These are phyloP conservation scores for Sylvia atricapilla DNA, from an alignment of 2,113 vertebrate genomes.

Conservation along the genomic window DNA sequence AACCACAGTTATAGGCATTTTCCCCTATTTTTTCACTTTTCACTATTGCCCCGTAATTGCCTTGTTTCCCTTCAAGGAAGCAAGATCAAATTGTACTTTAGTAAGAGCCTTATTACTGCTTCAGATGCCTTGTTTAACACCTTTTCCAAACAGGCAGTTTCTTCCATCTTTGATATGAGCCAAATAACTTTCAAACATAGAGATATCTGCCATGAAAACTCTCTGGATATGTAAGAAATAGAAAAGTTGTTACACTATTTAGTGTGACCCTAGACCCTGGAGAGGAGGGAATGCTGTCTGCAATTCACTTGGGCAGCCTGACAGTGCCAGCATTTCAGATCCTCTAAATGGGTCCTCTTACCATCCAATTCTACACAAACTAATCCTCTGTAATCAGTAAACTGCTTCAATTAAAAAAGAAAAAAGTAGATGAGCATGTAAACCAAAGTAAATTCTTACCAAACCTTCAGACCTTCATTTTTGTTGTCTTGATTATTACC, in stretches of 20 bases:
- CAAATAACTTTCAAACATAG: not conserved
- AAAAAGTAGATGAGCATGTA: not conserved
- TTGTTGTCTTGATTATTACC: not conserved
- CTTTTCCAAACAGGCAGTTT: not conserved
- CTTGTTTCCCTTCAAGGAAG: not conserved
- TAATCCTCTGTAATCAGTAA: rapidly evolving
- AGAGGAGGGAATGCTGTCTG: not conserved
- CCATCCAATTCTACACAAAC: not conserved
- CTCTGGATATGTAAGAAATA: not conserved
- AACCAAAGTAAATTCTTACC: constrained; percentile 33
- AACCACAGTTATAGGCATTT: not conserved
- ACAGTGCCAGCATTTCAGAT: not conserved
- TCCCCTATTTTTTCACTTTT: not conserved
- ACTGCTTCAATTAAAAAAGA: not conserved
- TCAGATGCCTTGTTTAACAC: not conserved
- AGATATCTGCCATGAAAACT: not conserved
- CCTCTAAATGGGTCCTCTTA: not conserved
- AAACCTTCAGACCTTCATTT: not conserved
- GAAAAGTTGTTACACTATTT: not conserved
- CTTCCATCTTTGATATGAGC: not conserved
- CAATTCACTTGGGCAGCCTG: not conserved
- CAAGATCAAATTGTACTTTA: not conserved
- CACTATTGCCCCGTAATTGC: not conserved
- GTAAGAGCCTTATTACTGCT: not conserved
- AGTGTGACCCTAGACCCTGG: not conserved